phyloP scores from a whole-genome alignment of 2,113 vertebrate species.

The Chionodraco myersi region DNA sequence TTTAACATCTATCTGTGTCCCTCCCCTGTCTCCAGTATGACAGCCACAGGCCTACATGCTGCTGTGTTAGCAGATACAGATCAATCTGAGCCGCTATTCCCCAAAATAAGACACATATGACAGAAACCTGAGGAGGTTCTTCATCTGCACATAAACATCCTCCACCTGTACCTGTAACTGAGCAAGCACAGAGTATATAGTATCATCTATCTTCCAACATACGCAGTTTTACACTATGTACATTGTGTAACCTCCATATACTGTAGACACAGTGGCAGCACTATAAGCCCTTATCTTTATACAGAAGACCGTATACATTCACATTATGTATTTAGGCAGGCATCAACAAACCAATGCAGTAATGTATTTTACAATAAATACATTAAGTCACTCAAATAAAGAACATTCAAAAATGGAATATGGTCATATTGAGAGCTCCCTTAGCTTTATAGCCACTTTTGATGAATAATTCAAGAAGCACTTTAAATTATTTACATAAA shows the following conservation, averaged over 20 bases:
- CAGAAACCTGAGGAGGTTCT: slow-evolving; percentile 12
- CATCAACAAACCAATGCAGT: slow-evolving; percentile 41
- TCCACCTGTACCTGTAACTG: not conserved
- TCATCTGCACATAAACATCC: slow-evolving; percentile 15
- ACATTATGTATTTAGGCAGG: slow-evolving; percentile 46
- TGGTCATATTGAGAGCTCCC: slow-evolving; percentile 42
- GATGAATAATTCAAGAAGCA: slow-evolving; percentile 76
- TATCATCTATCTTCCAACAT: slow-evolving; percentile 1
- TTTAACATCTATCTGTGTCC: slow-evolving; percentile 29
- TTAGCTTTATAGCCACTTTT: slow-evolving; percentile 59
- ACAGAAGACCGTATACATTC: slow-evolving; percentile 29
- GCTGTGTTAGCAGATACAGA: slow-evolving; percentile 29
- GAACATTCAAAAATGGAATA: slow-evolving; percentile 59
- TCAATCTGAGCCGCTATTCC: slow-evolving; percentile 37
- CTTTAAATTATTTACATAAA: slow-evolving; percentile 81
- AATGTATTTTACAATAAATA: slow-evolving; percentile 67
- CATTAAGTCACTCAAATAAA: slow-evolving; percentile 59
- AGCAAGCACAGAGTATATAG: slow-evolving; percentile 11
- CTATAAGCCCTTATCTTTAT: slow-evolving; percentile 7
- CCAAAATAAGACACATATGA: slow-evolving; percentile 19
- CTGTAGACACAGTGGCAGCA: slow-evolving; percentile 57
- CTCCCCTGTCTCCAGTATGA: slow-evolving; percentile 9
- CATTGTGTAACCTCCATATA: not conserved
- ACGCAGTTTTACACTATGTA: slow-evolving; percentile 7
- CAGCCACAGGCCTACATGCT: slow-evolving; percentile 41